phyloP scores from a whole-genome alignment of 2,888 invertebrate species.

The Dasypolia templi region DNA sequence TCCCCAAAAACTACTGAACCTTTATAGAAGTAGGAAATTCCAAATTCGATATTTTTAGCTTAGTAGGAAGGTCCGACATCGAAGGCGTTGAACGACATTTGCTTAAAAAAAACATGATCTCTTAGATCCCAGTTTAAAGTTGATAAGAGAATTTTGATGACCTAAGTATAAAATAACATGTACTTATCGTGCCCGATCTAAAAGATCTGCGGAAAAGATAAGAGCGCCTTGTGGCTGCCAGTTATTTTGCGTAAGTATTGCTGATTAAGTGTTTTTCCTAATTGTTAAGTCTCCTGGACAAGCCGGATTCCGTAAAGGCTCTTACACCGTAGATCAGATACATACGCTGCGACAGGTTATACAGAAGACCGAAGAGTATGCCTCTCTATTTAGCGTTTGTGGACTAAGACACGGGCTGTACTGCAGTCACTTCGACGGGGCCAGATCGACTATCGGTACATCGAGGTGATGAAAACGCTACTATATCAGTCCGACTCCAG shows the following conservation, averaged over 20 bases:
- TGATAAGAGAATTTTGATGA: not conserved
- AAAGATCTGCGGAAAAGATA: constrained; percentile 16
- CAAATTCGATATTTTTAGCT: not conserved
- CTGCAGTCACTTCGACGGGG: no score
- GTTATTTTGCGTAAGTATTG: not conserved
- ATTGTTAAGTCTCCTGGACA: no score
- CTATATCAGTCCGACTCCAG: no score
- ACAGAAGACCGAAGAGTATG: no score
- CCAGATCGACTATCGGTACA: no score
- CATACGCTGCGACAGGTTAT: no score
- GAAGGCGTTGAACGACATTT: not conserved
- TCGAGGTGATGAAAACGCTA: no score
- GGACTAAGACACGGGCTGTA: no score
- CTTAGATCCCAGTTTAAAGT: not conserved
- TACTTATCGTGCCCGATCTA: not conserved
- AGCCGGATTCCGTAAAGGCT: no score
- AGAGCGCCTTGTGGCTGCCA: not conserved
- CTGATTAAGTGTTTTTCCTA: not conserved
- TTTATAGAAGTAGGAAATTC: not conserved
- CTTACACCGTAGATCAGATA: no score
- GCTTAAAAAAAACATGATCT: not conserved
- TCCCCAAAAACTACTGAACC: not conserved
- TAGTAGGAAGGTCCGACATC: no score
- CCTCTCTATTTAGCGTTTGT: no score
- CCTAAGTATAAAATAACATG: not conserved